Evolutionary conservation across 2,888 invertebrate species (phyloP).

Genomic region (Xanthia icteritia): DNA sequence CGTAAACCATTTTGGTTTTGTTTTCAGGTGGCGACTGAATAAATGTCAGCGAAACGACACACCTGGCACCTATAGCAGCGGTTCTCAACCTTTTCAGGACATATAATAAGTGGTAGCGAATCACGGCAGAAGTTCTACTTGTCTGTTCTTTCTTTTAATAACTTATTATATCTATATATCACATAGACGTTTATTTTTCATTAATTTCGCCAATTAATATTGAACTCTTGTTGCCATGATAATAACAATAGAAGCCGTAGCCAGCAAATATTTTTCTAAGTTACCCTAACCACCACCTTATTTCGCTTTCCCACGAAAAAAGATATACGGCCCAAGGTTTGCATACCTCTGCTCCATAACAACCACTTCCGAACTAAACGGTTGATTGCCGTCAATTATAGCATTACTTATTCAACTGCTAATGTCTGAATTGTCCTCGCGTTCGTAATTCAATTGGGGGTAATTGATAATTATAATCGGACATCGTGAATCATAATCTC

Average conservation of each 20-base stretch:
- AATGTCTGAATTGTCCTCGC: constrained; percentile 52
- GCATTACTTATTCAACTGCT: constrained; percentile 58
- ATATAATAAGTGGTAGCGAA: background rate
- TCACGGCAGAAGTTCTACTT: too few species aligned
- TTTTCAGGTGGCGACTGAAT: constrained; percentile 25
- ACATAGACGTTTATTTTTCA: background rate
- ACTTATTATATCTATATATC: too few species aligned
- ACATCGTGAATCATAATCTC: constrained; percentile 56
- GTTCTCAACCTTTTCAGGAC: constrained; percentile 40
- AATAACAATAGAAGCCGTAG: background rate
- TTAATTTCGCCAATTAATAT: background rate
- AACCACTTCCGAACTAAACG: constrained; percentile 31
- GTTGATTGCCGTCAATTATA: constrained; percentile 47
- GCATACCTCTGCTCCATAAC: constrained; percentile 19
- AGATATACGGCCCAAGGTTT: constrained; percentile 8
- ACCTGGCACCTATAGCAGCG: constrained; percentile 31
- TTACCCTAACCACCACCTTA: background rate
- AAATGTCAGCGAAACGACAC: constrained; percentile 39
- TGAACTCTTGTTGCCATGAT: background rate
- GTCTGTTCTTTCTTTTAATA: too few species aligned
- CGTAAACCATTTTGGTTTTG: constrained; percentile 7
- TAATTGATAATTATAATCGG: constrained; percentile 65
- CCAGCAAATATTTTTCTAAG: background rate
- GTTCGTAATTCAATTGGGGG: constrained; percentile 55
- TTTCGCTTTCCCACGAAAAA: background rate